Percentiles rank a stretch among this genome's conserved stretches.
These are phyloP conservation scores for Macrotrachela quadricornifera DNA, from an alignment of 1,140 invertebrate species.

Conservation along the genomic window DNA sequence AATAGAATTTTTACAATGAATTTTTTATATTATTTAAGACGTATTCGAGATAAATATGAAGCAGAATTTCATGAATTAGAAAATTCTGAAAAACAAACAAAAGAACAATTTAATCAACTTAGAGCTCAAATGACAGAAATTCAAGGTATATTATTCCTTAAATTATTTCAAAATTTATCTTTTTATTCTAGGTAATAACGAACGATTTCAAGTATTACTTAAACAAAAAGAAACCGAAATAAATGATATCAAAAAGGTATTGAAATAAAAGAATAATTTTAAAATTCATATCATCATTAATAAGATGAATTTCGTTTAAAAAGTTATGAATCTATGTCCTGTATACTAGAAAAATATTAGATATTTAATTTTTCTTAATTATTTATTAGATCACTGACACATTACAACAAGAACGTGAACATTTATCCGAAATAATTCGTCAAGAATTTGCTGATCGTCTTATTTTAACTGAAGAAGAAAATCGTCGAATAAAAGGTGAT, in stretches of 20 bases:
- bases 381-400: conserved; percentile 22
- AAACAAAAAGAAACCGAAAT: conserved; percentile 29
- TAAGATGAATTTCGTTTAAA: too few species aligned
- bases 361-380: not conserved
- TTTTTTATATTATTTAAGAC: conserved; percentile 14
- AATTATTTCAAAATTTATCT: too few species aligned
- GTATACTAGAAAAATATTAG: not conserved
- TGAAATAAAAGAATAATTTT: too few species aligned
- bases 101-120: conserved; percentile 27
- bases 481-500: conserved; percentile 27
- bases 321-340: too few species aligned
- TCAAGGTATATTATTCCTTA: not conserved
- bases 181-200: conserved; percentile 15
- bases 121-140: conserved; percentile 16
- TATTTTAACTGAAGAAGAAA: conserved; percentile 30
- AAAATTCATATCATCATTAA: too few species aligned
- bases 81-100: conserved; percentile 24
- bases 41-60: conserved; percentile 29
- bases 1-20: not conserved
- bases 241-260: conserved; percentile 24
- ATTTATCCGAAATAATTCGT: conserved; percentile 28
- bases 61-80: conserved; percentile 27
- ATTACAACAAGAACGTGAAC: conserved; percentile 24
- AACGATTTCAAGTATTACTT: conserved; percentile 24
- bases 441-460: conserved; percentile 31